Conservation (phyloP, 2,113 vertebrate genomes). For the Xiphophorus hellerii region DNA sequence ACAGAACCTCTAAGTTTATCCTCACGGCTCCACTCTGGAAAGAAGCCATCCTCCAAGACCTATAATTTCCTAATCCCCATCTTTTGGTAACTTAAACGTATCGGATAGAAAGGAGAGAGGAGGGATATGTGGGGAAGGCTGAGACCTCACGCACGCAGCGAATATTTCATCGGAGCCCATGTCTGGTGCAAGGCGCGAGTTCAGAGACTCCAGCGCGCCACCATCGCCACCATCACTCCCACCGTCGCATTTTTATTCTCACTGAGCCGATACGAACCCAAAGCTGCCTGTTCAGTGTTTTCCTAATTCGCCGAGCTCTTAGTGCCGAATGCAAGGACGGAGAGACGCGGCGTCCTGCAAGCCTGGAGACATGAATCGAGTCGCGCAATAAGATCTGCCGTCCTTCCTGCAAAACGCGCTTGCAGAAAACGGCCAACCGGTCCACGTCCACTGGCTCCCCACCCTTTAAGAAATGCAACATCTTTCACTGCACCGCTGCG, state of each 20-base stretch:
- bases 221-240: slow-evolving; percentile 48
- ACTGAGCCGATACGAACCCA: slow-evolving; percentile 66
- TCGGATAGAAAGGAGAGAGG: slow-evolving; percentile 17
- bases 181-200: slow-evolving; percentile 65
- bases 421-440: background rate
- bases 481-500: background rate
- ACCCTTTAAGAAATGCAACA: background rate
- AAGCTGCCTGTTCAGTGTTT: slow-evolving; percentile 40
- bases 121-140: slow-evolving; percentile 30
- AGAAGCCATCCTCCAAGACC: background rate
- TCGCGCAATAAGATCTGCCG: background rate
- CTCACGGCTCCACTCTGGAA: background rate
- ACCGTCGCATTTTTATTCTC: slow-evolving; percentile 68
- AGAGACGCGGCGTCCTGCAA: slow-evolving; percentile 61
- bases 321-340: slow-evolving; percentile 70
- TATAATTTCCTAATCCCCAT: slow-evolving; percentile 10
- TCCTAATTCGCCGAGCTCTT: slow-evolving; percentile 70
- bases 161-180: slow-evolving; percentile 78
- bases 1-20: background rate
- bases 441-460: background rate
- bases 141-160: slow-evolving; percentile 69
- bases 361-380: slow-evolving; percentile 36
- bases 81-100: slow-evolving; percentile 43
- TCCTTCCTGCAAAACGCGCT: background rate
- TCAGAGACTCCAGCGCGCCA: slow-evolving; percentile 70